Evolutionary conservation across 2,113 vertebrate species (phyloP), one percentile per base, ranked within the genome.

Genomic region (Corvus hawaiiensis): DNA sequence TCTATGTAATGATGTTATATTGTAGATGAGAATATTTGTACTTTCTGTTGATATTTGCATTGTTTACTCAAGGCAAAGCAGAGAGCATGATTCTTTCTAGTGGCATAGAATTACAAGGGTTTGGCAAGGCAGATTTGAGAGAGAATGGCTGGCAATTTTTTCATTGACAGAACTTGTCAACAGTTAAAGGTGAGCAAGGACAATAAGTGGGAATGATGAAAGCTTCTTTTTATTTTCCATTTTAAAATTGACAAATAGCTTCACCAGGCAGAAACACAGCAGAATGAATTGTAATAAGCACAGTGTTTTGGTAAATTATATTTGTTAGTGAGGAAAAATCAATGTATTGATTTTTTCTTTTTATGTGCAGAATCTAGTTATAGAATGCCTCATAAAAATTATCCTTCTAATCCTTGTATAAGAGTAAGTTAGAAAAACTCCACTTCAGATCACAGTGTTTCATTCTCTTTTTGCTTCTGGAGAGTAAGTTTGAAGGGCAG

Each of bases 121-220:
- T 98, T 69, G 95, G 97, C 61, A 87, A 98, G 72, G 94, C 96
- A 77, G 98, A 97, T 93, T 98, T 94, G 35, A 97, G 98, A 94
- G 98, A 98, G 87, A 98, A 98, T 91, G 97, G 80, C 94, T 98
- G 97, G 97, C 97, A 96, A 76, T 98, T 98, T 97, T 93, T 99
- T 99, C 89, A 98, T 98, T 76, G 98, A 98, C 18, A 90, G 98
- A 87, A 98, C 98, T 95, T 97, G 96, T 86, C 96, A 97, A 72
- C 97, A 98, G 79, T 97, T 98, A 75, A 99, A 98, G 95, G 97
- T 98, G 81, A 94, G 69, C 59, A 86, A 83, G 77, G 52, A 91
- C 74, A 95, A 74, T 74, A 90, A 93, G 37, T 87, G 41, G 44
- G 30, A 94, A 95, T 43, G 30, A 78, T 72, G 46, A 95, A 62